phyloP scores from a whole-genome alignment of 2,888 invertebrate genomes.

The Escarpia spicata region DNA sequence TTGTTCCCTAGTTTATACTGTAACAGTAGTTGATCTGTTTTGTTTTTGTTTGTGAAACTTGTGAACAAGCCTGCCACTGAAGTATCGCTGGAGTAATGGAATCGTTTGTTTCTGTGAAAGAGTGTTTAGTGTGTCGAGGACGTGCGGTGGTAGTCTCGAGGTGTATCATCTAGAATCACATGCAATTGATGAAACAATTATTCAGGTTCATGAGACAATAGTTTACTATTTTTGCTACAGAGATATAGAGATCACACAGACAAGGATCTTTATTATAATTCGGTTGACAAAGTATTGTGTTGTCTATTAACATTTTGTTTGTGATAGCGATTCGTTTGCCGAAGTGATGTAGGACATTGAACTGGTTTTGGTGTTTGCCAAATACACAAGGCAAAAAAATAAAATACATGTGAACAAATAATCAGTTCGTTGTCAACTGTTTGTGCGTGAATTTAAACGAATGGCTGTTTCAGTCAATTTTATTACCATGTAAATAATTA shows the following conservation, averaged over 20 bases:
- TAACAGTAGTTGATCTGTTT: conserved; percentile 5
- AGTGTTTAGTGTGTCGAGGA: neutral
- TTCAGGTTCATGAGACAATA: conserved; percentile 9
- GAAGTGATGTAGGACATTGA: conserved; percentile 10
- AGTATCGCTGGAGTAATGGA: neutral
- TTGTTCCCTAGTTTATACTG: conserved; percentile 12
- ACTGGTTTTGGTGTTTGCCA: conserved; percentile 3
- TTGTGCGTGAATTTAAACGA: neutral
- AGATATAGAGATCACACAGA: conserved; percentile 3
- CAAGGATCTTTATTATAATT: conserved; percentile 7
- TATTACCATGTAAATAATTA: neutral
- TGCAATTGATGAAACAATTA: conserved; percentile 11
- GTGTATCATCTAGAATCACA: neutral
- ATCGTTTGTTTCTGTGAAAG: conserved; percentile 4
- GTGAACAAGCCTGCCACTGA: neutral
- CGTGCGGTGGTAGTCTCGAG: neutral
- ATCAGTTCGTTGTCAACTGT: neutral
- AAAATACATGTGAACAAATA: conserved; percentile 6
- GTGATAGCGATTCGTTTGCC: conserved; percentile 12
- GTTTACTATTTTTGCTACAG: conserved; percentile 16
- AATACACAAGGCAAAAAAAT: conserved; percentile 14
- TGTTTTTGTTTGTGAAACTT: conserved; percentile 13
- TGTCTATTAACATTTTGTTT: conserved; percentile 16
- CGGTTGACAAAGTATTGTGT: conserved; percentile 16
- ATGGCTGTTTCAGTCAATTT: neutral